A percentile compares a stretch with the other conserved stretches of the same genome.
Evolutionary conservation across 2,113 vertebrate species (phyloP).

Genomic region (Manacus vitellinus): DNA sequence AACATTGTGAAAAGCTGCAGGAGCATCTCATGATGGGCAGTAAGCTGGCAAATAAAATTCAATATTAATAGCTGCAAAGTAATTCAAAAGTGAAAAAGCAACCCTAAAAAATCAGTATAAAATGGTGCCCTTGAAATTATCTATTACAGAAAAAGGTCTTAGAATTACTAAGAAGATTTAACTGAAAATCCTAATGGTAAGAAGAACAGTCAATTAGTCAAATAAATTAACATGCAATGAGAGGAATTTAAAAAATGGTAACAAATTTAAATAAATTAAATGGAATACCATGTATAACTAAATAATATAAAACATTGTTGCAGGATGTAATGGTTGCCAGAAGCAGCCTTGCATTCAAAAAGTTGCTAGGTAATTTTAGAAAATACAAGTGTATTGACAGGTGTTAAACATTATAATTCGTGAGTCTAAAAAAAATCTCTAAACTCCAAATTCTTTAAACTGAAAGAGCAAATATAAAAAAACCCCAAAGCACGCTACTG

Average conservation of each 20-base stretch:
- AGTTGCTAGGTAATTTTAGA: not conserved
- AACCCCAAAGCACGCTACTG: not conserved
- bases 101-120: not conserved
- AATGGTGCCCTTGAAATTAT: not conserved
- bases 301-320: not conserved
- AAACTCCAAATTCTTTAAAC: not conserved
- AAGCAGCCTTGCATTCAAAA: not conserved
- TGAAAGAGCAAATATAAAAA: not conserved
- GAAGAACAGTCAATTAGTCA: not conserved
- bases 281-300: not conserved
- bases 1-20: not conserved
- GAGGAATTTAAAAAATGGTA: not conserved
- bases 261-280: not conserved
- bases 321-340: accelerated
- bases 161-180: not conserved
- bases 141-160: not conserved
- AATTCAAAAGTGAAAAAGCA: not conserved
- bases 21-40: not conserved
- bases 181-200: not conserved
- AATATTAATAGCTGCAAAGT: not conserved
- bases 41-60: not conserved
- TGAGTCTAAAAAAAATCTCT: not conserved
- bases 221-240: not conserved
- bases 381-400: not conserved
- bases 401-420: not conserved